A percentile compares a stretch with the other conserved stretches of the same genome.
Evolutionary conservation across 37 sponge, comb jelly and placozoan genomes (phyloP).

Genomic region (Spongia lamella): DNA sequence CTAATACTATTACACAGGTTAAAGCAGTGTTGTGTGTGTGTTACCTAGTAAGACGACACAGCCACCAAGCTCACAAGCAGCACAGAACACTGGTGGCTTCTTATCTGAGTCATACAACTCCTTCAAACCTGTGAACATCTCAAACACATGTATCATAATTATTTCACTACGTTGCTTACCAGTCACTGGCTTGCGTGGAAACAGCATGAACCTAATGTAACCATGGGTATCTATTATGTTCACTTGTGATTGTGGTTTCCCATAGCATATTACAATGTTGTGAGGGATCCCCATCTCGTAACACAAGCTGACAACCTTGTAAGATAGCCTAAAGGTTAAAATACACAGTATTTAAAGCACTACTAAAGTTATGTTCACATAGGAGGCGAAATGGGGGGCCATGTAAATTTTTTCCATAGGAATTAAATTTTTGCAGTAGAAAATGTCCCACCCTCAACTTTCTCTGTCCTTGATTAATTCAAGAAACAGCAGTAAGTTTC

Average conservation of each 20-base stretch:
- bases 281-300: constrained; percentile 48
- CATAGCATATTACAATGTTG: constrained; percentile 33
- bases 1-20: too few species aligned
- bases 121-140: constrained; percentile 29
- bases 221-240: background rate
- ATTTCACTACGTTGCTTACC: constrained; percentile 24
- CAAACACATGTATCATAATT: background rate
- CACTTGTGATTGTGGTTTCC: background rate
- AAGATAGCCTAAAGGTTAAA: constrained; percentile 24
- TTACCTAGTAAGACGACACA: constrained; percentile 60
- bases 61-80: constrained; percentile 69
- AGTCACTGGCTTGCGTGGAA: constrained; percentile 57
- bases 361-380: background rate
- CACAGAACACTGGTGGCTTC: constrained; percentile 47
- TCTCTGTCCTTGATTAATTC: too few species aligned
- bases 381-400: too few species aligned
- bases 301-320: constrained; percentile 25
- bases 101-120: constrained; percentile 25
- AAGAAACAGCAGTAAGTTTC: too few species aligned
- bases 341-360: background rate
- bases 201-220: constrained; percentile 36
- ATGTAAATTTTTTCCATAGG: too few species aligned
- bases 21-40: background rate
- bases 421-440: too few species aligned
- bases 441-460: too few species aligned